Evolutionary conservation across 2,797 vertebrate genomes (phyloP), one percentile per base, ranked within the genome.

Genomic region (Sebastes hubbsi): DNA sequence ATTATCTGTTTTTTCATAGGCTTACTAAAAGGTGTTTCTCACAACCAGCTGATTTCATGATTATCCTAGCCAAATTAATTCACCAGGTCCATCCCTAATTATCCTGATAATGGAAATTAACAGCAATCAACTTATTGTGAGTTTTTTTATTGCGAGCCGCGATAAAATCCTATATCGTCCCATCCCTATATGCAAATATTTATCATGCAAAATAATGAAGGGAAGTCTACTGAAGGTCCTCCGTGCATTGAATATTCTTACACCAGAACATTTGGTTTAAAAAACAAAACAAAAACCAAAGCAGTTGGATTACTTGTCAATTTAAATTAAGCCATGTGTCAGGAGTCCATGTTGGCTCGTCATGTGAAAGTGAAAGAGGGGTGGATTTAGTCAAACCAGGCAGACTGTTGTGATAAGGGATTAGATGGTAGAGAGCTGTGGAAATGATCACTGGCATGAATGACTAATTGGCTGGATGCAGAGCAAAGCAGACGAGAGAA

Each of bases 401-500:
- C 73, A 72, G 27, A 59, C 38, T 22, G 75, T 72, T 79, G 72
- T 75, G 76, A 80, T 72, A 63, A 70, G 27, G 71, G 73, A 81
- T 70, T 82, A 78, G 58, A 74, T 52, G 11, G 14, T 10, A 25
- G 54, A 46, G 63, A 79, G 8, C 54, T 68, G 56, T 72, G 71
- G 63, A 77, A 76, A 74, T 29, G 54, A 86, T 76, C 60, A 59
- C 18, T 65, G 77, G 68, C 58, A 58, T 27, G 64, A 61, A 72
- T 81, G 60, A 80, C 70, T 82, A 77, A 83, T 74, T 75, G 75
- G 73, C 65, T 68, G 71, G 60, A 74, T 24, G 54, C 54, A 29
- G 18, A 60, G 69, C 56, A 84, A 77, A 29, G 67, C 30, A 75
- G 38, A 13, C 4, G 3, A 66, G 38, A 38, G 46, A 4, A 8